Base-by-base conservation (phyloP, 2,113 vertebrate species). In the Verasper variegatus region DNA sequence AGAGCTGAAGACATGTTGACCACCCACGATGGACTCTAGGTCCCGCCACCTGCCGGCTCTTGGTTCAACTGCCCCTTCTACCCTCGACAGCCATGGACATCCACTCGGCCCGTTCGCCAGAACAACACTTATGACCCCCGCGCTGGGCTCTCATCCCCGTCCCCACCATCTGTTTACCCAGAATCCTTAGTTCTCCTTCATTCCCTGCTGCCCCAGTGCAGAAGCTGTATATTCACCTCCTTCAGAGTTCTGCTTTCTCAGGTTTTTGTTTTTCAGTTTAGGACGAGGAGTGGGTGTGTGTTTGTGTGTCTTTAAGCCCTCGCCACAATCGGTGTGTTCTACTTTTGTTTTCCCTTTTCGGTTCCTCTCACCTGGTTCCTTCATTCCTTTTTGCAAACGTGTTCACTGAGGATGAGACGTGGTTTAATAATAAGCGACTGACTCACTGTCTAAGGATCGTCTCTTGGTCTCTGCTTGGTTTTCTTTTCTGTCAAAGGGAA, bases 1-100 rank as follows among this genome's bases (percentile, higher is more conserved):
- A 95, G 96, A 93, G 95, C 96, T 88, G 96, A 97, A 75, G 96
- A 96, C 89, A 96, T 96, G 94, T 93, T 96, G 91, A 94, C 96
- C 90, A 82, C 91, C 86, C 96, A 96, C 69, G 95, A 96, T 26
- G 96, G 96, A 90, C 97, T 96, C 92, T 94, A 93, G 87, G 86
- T 82, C 80, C 74, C 67, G n/a, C 76, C 60, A 52, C 67, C 79
- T 68, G 51, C 75, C 63, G 63, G 61, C 84, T 74, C 80, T 72
- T 63, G 58, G 66, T 71, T 67, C 76, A 84, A 67, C 83, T 67
- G 79, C 69, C 84, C 86, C 77, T 54, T 42, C 66, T 59, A 15
- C 75, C 72, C 77, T 67, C 47, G 23, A 86, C 77, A 79, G 78
- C 86, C 81, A 85, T 87, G 88, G 85, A 89, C 85, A 71, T 73